A percentile compares a stretch with the other conserved stretches of the same genome.
phyloP scores from a whole-genome alignment of 2,797 vertebrate genomes.

The Acipenser ruthenus region DNA sequence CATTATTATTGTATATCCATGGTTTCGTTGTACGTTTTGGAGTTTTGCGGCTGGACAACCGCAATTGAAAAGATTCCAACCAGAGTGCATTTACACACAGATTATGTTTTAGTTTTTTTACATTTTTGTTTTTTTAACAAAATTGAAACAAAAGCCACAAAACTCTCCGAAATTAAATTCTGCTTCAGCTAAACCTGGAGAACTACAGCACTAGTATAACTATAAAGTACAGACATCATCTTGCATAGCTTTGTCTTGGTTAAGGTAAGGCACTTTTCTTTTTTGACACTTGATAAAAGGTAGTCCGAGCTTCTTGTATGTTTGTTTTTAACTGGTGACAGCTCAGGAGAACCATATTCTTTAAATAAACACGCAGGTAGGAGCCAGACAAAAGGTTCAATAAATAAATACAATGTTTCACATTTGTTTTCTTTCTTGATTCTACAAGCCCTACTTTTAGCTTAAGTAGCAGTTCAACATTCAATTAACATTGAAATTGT shows the following conservation, averaged over 20 bases:
- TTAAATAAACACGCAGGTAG: slow-evolving; percentile 45
- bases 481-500: slow-evolving; percentile 45
- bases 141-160: slow-evolving; percentile 51
- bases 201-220: slow-evolving; percentile 69
- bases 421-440: slow-evolving; percentile 34
- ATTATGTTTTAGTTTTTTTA: slow-evolving; percentile 12
- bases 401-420: slow-evolving; percentile 16
- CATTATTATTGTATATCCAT: too few species aligned
- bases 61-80: slow-evolving; percentile 47
- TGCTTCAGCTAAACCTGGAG: slow-evolving; percentile 48
- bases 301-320: slow-evolving; percentile 64
- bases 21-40: slow-evolving; percentile 18
- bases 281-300: slow-evolving; percentile 61
- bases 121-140: slow-evolving; percentile 6
- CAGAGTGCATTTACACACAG: slow-evolving; percentile 48
- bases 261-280: slow-evolving; percentile 89
- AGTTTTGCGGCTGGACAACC: slow-evolving; percentile 50
- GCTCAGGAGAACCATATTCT: slow-evolving; percentile 43
- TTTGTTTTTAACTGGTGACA: slow-evolving; percentile 60
- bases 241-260: slow-evolving; percentile 98
- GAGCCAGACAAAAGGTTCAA: slow-evolving; percentile 34
- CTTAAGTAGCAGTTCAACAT: slow-evolving; percentile 60
- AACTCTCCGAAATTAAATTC: slow-evolving; percentile 42
- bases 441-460: slow-evolving; percentile 52
- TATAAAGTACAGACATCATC: slow-evolving; percentile 61